Conservation (phyloP, 2,888 invertebrate species). For the Mesochorus sp. region DNA sequence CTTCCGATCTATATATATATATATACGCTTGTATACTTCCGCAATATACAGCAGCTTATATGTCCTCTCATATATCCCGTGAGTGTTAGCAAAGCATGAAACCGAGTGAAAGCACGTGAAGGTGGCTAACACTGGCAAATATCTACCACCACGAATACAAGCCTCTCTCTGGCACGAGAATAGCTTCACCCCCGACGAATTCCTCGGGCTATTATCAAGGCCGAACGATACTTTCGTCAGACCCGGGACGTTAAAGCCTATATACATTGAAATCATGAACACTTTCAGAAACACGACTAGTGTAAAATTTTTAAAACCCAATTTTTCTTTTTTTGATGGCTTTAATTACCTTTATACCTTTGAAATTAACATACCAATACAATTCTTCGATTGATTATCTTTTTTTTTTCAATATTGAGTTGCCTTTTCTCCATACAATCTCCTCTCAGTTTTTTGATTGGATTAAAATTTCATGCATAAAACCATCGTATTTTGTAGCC, state of each 20-base stretch:
- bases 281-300: too few relatives aligned
- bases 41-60: background rate
- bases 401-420: too few relatives aligned
- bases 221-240: slow-evolving; percentile 54
- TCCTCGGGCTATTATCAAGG: slow-evolving; percentile 53
- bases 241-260: slow-evolving; percentile 5
- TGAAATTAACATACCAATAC: too few relatives aligned
- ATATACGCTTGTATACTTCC: too few relatives aligned
- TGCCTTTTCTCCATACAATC: too few relatives aligned
- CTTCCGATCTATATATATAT: background rate
- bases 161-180: slow-evolving; percentile 40
- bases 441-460: too few relatives aligned
- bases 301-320: too few relatives aligned
- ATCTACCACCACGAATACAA: slow-evolving; percentile 1
- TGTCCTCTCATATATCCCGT: background rate
- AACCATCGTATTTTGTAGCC: too few relatives aligned
- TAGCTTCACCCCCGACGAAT: slow-evolving; percentile 53
- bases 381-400: too few relatives aligned
- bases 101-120: slow-evolving; percentile 21
- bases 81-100: slow-evolving; percentile 41
- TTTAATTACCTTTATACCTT: too few relatives aligned
- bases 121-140: slow-evolving; percentile 7
- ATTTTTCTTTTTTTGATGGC: too few relatives aligned
- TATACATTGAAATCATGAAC: background rate
- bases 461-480: too few relatives aligned